Evolutionary conservation across 37 sponge, comb jelly and placozoan species (phyloP).

Genomic region (Halisarca cf. caerulea): DNA sequence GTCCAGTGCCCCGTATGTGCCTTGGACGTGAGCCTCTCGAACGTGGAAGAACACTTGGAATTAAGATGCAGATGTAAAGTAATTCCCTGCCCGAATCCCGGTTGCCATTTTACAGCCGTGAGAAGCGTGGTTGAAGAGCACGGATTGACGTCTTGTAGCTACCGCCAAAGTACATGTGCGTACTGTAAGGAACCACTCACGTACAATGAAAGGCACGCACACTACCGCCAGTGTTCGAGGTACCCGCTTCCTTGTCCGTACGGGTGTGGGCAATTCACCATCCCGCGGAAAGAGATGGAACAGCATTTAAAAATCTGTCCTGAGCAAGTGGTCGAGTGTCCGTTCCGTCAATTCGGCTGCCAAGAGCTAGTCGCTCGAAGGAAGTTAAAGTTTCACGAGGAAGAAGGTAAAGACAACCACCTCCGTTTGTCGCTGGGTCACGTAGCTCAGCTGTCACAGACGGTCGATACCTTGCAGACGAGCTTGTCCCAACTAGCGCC

Average conservation of each 20-base stretch:
- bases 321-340: not conserved
- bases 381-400: no score
- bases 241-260: slow-evolving; percentile 1
- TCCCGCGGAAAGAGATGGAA: not conserved
- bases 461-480: no score
- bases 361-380: no score
- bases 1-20: not conserved
- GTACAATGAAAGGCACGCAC: not conserved
- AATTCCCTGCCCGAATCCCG: not conserved
- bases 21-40: not conserved
- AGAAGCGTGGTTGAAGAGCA: not conserved
- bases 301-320: slow-evolving; percentile 1
- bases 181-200: not conserved
- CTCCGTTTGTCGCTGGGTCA: no score
- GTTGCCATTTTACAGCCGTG: not conserved
- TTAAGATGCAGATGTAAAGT: not conserved
- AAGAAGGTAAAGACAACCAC: no score
- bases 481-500: no score
- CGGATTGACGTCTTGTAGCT: not conserved
- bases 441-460: no score
- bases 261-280: not conserved
- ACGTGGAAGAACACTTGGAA: not conserved
- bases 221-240: not conserved
- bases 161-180: not conserved
- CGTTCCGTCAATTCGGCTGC: not conserved